A percentile compares a stretch with the other conserved stretches of the same genome.
Evolutionary conservation across 2,113 vertebrate genomes (phyloP).

Genomic region (Regulus satrapa): DNA sequence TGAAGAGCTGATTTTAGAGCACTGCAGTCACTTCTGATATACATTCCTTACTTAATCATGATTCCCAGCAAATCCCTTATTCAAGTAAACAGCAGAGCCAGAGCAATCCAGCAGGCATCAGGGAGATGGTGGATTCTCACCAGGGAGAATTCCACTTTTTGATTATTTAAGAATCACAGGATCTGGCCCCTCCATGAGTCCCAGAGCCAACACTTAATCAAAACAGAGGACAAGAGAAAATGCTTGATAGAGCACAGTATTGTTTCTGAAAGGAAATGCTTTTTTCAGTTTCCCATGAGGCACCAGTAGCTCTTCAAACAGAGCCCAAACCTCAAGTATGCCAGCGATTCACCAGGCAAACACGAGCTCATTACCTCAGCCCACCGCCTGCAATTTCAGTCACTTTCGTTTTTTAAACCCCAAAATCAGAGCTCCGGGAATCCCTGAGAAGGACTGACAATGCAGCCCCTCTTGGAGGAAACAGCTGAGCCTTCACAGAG

Average conservation of each 20-base stretch:
- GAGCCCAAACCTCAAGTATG: constrained; percentile 58
- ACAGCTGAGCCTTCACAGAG: not conserved
- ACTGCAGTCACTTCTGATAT: not conserved
- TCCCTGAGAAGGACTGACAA: not conserved
- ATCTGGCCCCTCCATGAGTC: not conserved
- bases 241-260: not conserved
- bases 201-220: constrained; percentile 11
- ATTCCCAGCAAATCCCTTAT: not conserved
- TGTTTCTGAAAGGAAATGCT: constrained; percentile 60
- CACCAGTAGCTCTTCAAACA: constrained; percentile 58
- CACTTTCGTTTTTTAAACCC: not conserved
- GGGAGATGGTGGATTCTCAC: too few species aligned
- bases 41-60: not conserved
- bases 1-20: not conserved
- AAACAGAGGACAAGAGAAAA: constrained; percentile 49
- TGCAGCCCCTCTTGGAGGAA: not conserved
- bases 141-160: not conserved
- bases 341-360: constrained; percentile 41
- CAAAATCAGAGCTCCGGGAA: not conserved
- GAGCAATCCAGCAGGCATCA: not conserved
- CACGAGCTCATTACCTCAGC: constrained; percentile 20
- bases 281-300: constrained; percentile 51
- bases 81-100: not conserved
- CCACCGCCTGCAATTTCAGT: not conserved
- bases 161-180: not conserved